Evolutionary conservation across 2,888 invertebrate species (phyloP), one percentile per base, ranked within the genome.

Genomic region (Pyrochroa serraticornis): DNA sequence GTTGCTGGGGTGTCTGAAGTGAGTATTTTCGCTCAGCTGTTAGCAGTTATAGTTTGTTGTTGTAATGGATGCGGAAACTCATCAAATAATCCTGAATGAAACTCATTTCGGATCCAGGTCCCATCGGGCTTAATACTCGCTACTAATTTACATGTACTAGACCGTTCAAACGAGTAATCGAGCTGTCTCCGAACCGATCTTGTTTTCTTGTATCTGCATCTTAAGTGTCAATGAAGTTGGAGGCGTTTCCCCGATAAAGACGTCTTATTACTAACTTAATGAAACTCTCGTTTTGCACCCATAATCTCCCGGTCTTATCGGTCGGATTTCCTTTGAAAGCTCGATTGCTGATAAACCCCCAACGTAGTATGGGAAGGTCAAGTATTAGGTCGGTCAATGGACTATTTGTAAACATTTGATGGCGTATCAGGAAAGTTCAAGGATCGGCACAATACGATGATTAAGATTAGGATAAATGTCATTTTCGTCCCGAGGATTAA

Each of bases 141-240:
- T 48, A 60, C 61, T 60, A 63, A 66, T 66, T 66, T 63, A 55
- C 66, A 66, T 66, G 58, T 60, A 58, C 53, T 48, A 62, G 62
- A 44, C 47, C 53, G 58, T 57, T 64, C 52, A 41, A 45, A 62
- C 56, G 46, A 47, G 56, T 62, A 57, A 45, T 58, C 57, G 43
- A 41, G 45, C 37, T 52, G 33, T 31, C 39, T 53, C 35, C 44
- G 30, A 55, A 38, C 36, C 38, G 55, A 63, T 58, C 60, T 44
- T 31, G 38, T 42, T 48, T 37, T 54, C 58, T 60, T 58, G 58
- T 48, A 60, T 62, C 57, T 60, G 59, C 61, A 59, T 60, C 57
- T 47, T 53, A 54, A 62, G 62, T 53, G 62, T 59, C 57, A 54
- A 63, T 60, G 60, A 47, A 46, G 50, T 51, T 51, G 54, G 51